phyloP scores from a whole-genome alignment of 2,888 invertebrate genomes.

The Fabriciana adippe region DNA sequence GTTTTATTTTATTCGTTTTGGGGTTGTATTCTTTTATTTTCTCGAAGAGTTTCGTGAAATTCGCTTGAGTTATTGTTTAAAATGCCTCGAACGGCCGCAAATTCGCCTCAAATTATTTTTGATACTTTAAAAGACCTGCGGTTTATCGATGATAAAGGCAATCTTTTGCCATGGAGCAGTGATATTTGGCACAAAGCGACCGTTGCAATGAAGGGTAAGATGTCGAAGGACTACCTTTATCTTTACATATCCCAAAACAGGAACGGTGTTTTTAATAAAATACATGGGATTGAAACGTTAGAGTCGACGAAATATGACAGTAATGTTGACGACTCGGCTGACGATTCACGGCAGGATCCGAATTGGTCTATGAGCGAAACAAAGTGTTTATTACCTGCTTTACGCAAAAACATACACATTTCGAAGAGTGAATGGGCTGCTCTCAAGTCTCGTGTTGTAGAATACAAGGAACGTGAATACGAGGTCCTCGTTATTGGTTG shows the following conservation, averaged over 20 bases:
- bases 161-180: constrained; percentile 14
- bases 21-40: too few species aligned
- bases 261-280: constrained; percentile 4
- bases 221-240: constrained; percentile 13
- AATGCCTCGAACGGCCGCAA: constrained; percentile 5
- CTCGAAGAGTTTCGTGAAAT: too few species aligned
- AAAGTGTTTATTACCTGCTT: too few species aligned
- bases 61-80: too few species aligned
- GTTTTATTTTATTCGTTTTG: too few species aligned
- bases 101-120: neutral
- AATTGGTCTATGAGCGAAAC: too few species aligned
- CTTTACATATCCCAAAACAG: constrained; percentile 12
- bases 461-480: constrained; percentile 13
- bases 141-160: constrained; percentile 13
- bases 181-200: constrained; percentile 11
- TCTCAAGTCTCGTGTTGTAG: constrained; percentile 2
- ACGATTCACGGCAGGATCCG: too few species aligned
- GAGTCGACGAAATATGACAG: neutral
- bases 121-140: neutral
- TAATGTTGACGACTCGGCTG: too few species aligned
- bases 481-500: constrained; percentile 15
- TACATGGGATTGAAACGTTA: constrained; percentile 2
- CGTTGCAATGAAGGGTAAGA: constrained; percentile 9
- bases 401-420: too few species aligned
- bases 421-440: neutral